These are phyloP conservation scores for Plutomurus gul DNA, from an alignment of 1,140 invertebrate species.

Conservation along the genomic window DNA sequence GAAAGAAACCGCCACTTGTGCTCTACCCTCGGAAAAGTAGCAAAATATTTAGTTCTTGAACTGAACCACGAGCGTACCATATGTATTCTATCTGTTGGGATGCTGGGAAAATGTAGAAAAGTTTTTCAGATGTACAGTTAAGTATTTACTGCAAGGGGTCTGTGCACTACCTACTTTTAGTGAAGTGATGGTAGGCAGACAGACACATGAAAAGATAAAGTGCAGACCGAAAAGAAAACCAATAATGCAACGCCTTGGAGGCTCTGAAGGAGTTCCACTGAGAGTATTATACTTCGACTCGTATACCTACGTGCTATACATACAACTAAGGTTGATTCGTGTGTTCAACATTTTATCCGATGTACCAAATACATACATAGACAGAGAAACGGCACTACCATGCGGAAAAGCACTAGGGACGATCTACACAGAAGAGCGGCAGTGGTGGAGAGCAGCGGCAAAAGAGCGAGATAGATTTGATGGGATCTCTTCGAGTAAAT, in stretches of 20 bases:
- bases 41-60: too few relatives aligned
- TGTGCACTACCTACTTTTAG: too few relatives aligned
- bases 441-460: neutral
- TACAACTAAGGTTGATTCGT: neutral
- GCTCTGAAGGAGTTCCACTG: neutral
- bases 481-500: neutral
- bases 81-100: too few relatives aligned
- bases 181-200: too few relatives aligned
- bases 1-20: too few relatives aligned
- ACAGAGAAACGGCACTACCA: neutral
- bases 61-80: too few relatives aligned
- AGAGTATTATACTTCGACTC: neutral
- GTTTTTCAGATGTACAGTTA: too few relatives aligned
- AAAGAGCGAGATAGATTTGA: neutral
- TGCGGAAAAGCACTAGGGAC: too few relatives aligned
- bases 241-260: slow-evolving; percentile 12
- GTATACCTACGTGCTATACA: neutral
- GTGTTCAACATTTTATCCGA: neutral
- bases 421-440: neutral
- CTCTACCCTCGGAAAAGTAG: too few relatives aligned
- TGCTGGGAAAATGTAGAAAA: too few relatives aligned
- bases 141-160: too few relatives aligned
- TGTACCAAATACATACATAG: neutral
- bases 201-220: neutral
- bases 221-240: slow-evolving; percentile 4